Base-by-base conservation (phyloP, 2,888 invertebrate genomes). In the Orthosia cruda region DNA sequence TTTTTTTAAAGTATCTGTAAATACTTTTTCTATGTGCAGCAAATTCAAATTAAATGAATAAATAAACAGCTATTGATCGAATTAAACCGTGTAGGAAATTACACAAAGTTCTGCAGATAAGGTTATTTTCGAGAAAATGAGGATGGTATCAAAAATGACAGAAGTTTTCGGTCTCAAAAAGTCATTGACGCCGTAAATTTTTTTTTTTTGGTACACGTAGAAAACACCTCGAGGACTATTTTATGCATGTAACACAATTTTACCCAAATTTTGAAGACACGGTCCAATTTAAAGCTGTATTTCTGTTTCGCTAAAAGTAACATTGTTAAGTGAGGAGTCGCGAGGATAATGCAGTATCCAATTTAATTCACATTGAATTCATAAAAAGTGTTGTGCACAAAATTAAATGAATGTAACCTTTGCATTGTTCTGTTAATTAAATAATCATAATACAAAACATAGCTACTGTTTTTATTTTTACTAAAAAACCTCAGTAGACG, bases 291-390 rank as follows among this genome's bases (percentile, higher is more conserved):
- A 58, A 40, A 40, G 32, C 12, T 20, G 13, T 15, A 45, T 20
- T 40, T 13, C 4, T 9, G 12, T 45, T 49, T 40, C n/a, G 16
- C 32, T 54, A 77, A 69, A 75, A 77, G 54, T 59, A 54, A 77
- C 77, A 58, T 55, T 15, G 3, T 57, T 3, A 64, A 57, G 26
- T 45, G 26, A 50, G 49, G 18, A 20, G 57, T 18, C 20, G 16
- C 7, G 40, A 15, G 7, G 4, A 45, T 57, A 61, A 45, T 54
- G 26, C 70, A 40, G 23, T 49, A n/a, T 13, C 32, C 58, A 74
- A 74, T 74, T 68, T 47, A 74, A 59, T 59, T 49, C 69, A 47
- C 57, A 77, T 68, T 40, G n/a, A 32, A 74, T 77, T 68, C 47
- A 77, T 47, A 52, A 77, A 70, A 49, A 13, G 4, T 40, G 4